Conservation (phyloP, 1,140 invertebrate species). For the Andricus grossulariae region DNA sequence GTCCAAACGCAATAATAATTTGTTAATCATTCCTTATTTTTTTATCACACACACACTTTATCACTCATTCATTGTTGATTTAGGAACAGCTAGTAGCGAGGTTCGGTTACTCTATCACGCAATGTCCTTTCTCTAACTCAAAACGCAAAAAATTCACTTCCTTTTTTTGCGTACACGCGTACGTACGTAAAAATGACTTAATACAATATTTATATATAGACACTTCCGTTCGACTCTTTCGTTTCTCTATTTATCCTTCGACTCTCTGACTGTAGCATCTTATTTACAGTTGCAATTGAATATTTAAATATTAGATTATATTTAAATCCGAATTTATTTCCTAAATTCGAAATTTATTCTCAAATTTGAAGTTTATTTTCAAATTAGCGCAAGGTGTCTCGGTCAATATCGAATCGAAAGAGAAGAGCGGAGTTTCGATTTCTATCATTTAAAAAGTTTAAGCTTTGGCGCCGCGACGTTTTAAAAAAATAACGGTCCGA, state of each 20-base stretch:
- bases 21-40: slow-evolving; percentile 66
- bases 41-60: slow-evolving; percentile 61
- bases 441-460: slow-evolving; percentile 8
- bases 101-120: slow-evolving; percentile 76
- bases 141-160: slow-evolving; percentile 63
- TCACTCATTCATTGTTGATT: slow-evolving; percentile 76
- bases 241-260: slow-evolving; percentile 23
- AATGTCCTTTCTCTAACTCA: slow-evolving; percentile 71
- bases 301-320: too few species aligned
- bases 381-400: neutral
- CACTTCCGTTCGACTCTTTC: slow-evolving; percentile 38
- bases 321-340: neutral
- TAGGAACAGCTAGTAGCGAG: slow-evolving; percentile 76
- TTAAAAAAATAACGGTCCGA: slow-evolving; percentile 26
- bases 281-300: too few species aligned
- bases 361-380: neutral
- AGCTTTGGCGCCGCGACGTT: neutral
- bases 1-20: slow-evolving; percentile 63
- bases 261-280: neutral
- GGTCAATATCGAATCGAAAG: slow-evolving; percentile 30
- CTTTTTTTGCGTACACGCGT: slow-evolving; percentile 66
- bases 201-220: slow-evolving; percentile 46
- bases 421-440: slow-evolving; percentile 32
- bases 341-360: neutral
- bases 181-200: slow-evolving; percentile 65